Evolutionary conservation across 2,113 vertebrate species (phyloP).

Genomic region (Sinosuthora webbiana): DNA sequence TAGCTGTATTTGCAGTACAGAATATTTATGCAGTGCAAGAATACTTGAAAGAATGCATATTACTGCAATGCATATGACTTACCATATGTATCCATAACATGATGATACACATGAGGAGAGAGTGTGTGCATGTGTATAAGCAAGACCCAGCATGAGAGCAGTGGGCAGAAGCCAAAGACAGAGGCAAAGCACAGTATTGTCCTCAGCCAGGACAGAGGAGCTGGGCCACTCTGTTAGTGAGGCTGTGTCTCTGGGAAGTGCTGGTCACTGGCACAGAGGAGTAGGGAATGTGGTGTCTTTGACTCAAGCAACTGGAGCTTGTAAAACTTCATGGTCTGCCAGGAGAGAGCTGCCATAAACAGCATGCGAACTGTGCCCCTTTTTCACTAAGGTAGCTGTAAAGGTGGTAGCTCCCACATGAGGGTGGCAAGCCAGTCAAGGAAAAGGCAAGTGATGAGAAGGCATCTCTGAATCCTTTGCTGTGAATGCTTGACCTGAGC

Average conservation of each 20-base stretch:
- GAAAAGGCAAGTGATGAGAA: neutral
- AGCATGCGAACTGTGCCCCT: neutral
- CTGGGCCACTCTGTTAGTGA: neutral
- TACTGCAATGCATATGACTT: neutral
- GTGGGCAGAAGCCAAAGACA: neutral
- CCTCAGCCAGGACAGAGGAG: neutral
- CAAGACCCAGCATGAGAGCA: neutral
- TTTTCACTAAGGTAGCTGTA: neutral
- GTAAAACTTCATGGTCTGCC: neutral
- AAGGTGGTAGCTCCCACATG: neutral
- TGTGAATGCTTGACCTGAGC: neutral
- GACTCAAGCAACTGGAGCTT: neutral
- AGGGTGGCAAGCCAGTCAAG: neutral
- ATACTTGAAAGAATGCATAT: neutral
- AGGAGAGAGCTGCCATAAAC: neutral
- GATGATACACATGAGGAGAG: neutral
- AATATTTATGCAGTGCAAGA: conserved; percentile 5
- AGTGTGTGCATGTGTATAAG: neutral
- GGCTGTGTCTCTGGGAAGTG: neutral
- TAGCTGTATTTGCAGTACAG: neutral
- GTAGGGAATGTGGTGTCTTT: neutral
- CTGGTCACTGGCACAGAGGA: neutral
- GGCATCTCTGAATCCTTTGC: neutral
- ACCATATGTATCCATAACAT: neutral
- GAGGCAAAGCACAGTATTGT: neutral